phyloP scores from a whole-genome alignment of 2,797 vertebrate genomes.

The Carduelis carduelis region DNA sequence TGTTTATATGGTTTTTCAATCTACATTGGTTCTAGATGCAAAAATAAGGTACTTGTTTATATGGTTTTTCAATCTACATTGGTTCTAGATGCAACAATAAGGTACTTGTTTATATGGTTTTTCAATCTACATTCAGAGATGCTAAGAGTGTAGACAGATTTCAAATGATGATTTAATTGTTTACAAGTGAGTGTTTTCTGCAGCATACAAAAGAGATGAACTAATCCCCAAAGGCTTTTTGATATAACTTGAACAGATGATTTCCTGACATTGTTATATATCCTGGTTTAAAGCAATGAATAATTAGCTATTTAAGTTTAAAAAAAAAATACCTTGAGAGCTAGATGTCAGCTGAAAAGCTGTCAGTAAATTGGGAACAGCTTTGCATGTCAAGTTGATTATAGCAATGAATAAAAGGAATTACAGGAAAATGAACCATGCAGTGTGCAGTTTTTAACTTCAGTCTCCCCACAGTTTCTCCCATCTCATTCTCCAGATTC shows the following conservation, averaged over 20 bases:
- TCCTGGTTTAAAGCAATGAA: slow-evolving; percentile 68
- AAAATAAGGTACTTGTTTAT: background rate
- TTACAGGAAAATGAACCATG: slow-evolving; percentile 56
- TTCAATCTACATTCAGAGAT: background rate
- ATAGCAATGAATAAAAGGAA: slow-evolving; percentile 58
- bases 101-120: background rate
- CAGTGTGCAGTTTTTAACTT: slow-evolving; percentile 43
- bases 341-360: slow-evolving; percentile 69
- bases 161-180: slow-evolving; percentile 72
- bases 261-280: slow-evolving; percentile 67
- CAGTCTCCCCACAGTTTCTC: background rate
- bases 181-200: slow-evolving; percentile 60
- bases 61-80: background rate
- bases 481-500: background rate
- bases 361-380: slow-evolving; percentile 73
- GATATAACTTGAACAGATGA: slow-evolving; percentile 56
- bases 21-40: too few relatives aligned
- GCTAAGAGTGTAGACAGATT: slow-evolving; percentile 27
- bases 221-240: slow-evolving; percentile 57
- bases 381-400: slow-evolving; percentile 65
- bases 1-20: background rate
- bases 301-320: slow-evolving; percentile 69
- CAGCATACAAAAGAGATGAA: slow-evolving; percentile 54
- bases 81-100: background rate
- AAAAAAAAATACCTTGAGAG: slow-evolving; percentile 70